A percentile compares a stretch with the other conserved stretches of the same genome.
phyloP scores from a whole-genome alignment of 1,140 invertebrate genomes.

The Rhopalosiphum padi region DNA sequence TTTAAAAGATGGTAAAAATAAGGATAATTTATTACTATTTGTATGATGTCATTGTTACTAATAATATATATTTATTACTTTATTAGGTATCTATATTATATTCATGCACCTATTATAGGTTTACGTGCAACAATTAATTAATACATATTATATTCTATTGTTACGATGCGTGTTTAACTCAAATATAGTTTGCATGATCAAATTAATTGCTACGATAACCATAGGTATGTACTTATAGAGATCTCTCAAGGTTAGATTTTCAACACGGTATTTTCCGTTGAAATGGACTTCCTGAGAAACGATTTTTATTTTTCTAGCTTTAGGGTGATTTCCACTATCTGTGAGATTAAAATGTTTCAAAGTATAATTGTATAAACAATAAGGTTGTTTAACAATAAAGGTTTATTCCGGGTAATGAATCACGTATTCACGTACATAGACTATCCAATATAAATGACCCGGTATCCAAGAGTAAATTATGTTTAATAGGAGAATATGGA shows the following conservation, averaged over 20 bases:
- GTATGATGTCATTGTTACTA: not conserved
- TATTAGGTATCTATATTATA: not conserved
- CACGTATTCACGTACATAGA: not conserved
- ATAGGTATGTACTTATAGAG: constrained; percentile 13
- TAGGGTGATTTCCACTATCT: not conserved
- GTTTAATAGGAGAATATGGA: not conserved
- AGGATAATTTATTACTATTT: not conserved
- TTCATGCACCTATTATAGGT: not conserved
- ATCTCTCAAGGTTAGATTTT: not conserved
- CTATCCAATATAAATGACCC: not conserved
- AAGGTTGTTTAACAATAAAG: too few species aligned
- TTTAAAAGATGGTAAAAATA: not conserved
- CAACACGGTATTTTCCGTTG: not conserved
- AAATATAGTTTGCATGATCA: not conserved
- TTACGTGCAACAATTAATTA: constrained; percentile 32
- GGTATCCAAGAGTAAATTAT: not conserved
- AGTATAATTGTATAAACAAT: not conserved
- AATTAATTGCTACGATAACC: not conserved
- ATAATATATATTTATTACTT: not conserved
- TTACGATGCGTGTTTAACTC: not conserved
- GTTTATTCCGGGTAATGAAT: constrained; percentile 17
- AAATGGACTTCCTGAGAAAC: constrained; percentile 20
- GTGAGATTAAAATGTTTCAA: not conserved
- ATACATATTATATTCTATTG: not conserved
- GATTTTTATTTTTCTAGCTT: not conserved